Evolutionary conservation across 1,140 invertebrate species (phyloP), one percentile per base, ranked within the genome.

Genomic region (Pseudomyrmex flavicornis): DNA sequence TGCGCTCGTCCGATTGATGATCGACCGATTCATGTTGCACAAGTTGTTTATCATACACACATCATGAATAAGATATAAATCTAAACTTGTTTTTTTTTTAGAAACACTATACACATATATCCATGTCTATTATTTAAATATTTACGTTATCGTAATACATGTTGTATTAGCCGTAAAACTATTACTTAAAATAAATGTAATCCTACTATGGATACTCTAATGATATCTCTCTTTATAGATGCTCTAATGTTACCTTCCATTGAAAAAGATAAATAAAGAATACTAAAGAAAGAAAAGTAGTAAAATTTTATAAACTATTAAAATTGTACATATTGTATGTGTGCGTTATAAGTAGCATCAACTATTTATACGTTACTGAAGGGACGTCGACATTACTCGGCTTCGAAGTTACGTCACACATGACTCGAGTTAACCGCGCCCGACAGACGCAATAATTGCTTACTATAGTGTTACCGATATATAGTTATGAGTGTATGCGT

Each of bases 401-500:
- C 3, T 26, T 50, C 35, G 74, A 75, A 3, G 1, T 82, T 86
- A 88, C 70, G 20, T 84, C 73, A 70, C 12, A n/a, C 5, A 7
- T 12, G n/a, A 44, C 48, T 46, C 65, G 63, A 85, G 35, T 61
- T 4, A 85, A 87, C 86, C 85, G 82, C 87, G 75, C 87, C 86
- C 87, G 75, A 75, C 54, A 61, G 22, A 22, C 58, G 72, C 48
- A 13, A 17, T 26, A 22, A 59, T 69, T 17, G 9, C 65, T 69
- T 17, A 3, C 65, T 46, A 56, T n/a, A 74, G 59, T 35, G 46
- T 66, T 17, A 68, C 46, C 26, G 12, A 17, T 13, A 50, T 76
- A 68, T 9, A 54, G 9, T 54, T 20, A 8, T 20, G 17, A 13
- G 8, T 46, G 13, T 13, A 48, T 20, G 15, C 46, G 15, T 12